phyloP scores from a whole-genome alignment of 2,797 vertebrate species.

The Psittacula derbiana region DNA sequence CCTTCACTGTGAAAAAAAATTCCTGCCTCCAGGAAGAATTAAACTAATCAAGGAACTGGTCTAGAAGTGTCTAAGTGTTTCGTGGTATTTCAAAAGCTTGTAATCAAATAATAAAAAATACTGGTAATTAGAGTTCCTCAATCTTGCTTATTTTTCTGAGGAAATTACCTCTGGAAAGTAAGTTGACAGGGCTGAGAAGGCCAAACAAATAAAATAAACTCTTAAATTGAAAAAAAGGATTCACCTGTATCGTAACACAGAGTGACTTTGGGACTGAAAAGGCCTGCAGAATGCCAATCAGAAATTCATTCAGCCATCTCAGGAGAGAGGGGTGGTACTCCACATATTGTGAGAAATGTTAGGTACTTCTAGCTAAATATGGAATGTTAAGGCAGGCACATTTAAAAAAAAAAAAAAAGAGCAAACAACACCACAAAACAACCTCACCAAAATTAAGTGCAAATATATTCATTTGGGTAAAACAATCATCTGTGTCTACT shows the following conservation, averaged over 20 bases:
- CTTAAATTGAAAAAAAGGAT: neutral
- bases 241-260: neutral
- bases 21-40: neutral
- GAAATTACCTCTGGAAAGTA: neutral
- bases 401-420: neutral
- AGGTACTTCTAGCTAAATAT: constrained; percentile 10
- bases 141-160: neutral
- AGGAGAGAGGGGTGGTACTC: neutral
- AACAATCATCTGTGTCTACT: constrained; percentile 75
- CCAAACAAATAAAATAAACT: constrained; percentile 5
- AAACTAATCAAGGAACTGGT: neutral
- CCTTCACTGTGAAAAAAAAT: neutral
- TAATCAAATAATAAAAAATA: constrained; percentile 2
- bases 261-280: constrained; percentile 10
- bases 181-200: neutral
- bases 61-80: neutral
- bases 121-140: neutral
- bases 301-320: constrained; percentile 3
- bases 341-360: neutral
- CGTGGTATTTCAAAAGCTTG: neutral
- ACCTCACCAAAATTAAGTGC: constrained; percentile 49
- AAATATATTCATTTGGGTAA: constrained; percentile 76
- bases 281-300: neutral
- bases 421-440: neutral
- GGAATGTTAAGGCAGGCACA: neutral